Conservation (phyloP, 1,140 invertebrate species). For the Reticulitermes speratus region DNA sequence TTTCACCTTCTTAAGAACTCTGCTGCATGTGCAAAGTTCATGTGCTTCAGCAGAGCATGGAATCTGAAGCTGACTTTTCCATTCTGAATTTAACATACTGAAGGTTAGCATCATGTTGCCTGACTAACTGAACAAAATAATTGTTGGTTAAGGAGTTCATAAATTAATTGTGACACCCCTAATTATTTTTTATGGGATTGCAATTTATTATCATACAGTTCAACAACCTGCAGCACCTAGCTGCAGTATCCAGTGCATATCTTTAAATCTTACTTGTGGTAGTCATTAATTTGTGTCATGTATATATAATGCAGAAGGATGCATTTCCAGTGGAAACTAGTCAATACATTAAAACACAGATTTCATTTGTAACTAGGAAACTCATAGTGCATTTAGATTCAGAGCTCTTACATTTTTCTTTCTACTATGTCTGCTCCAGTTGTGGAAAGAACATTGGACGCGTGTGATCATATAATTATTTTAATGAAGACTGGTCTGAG, state of each 20-base stretch:
- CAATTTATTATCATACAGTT: not conserved
- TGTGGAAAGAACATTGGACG: not conserved
- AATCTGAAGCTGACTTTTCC: no score
- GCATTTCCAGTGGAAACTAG: not conserved
- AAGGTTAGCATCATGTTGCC: no score
- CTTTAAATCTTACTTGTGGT: not conserved
- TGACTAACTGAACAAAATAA: no score
- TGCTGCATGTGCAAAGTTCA: no score
- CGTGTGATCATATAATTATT: not conserved
- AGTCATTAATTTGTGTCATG: not conserved
- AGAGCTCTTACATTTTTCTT: not conserved
- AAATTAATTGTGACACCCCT: not conserved
- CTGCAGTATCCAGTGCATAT: not conserved
- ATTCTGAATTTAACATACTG: no score
- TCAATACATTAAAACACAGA: not conserved
- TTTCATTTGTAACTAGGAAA: not conserved
- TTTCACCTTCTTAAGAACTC: no score
- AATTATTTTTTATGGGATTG: not conserved
- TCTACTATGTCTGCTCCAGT: not conserved
- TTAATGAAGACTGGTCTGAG: no score
- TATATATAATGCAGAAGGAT: not conserved
- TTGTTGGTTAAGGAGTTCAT: no score
- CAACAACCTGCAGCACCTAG: not conserved
- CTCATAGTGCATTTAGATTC: not conserved
- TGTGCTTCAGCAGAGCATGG: no score